Conservation (phyloP, 2,888 invertebrate genomes). For the Muschampia plurimacula region DNA sequence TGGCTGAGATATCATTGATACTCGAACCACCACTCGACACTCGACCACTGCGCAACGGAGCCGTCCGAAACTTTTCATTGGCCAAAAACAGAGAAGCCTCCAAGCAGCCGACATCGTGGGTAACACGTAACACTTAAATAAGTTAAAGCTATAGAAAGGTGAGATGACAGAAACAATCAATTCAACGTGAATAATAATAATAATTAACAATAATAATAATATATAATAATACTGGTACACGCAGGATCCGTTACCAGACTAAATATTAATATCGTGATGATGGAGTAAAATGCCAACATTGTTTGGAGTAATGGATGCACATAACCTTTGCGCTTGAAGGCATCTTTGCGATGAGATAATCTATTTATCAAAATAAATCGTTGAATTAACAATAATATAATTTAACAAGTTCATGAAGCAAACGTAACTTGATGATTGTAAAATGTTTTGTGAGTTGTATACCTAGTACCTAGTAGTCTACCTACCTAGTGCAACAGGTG, state of each 20-base stretch:
- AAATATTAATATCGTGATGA: slow-evolving; percentile 31
- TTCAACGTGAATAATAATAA: background rate
- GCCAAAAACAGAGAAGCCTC: too few relatives aligned
- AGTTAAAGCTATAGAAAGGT: too few relatives aligned
- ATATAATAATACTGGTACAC: background rate
- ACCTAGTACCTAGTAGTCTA: too few relatives aligned
- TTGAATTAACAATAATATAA: slow-evolving; percentile 12
- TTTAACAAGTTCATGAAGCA: background rate
- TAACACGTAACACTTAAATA: too few relatives aligned
- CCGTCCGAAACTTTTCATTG: too few relatives aligned
- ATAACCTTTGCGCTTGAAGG: slow-evolving; percentile 21
- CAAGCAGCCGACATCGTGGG: too few relatives aligned
- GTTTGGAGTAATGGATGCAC: slow-evolving; percentile 25
- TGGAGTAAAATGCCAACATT: slow-evolving; percentile 23
- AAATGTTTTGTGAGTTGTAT: too few relatives aligned
- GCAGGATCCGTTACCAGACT: slow-evolving; percentile 4
- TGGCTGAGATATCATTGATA: too few relatives aligned
- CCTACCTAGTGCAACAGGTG: too few relatives aligned
- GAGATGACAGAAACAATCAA: too few relatives aligned
- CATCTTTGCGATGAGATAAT: slow-evolving; percentile 12
- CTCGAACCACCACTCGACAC: too few relatives aligned
- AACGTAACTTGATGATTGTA: background rate
- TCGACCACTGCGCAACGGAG: too few relatives aligned
- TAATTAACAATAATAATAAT: background rate
- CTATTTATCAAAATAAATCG: slow-evolving; percentile 21